phyloP scores from a whole-genome alignment of 1,140 invertebrate species.

The Penaeus vannamei region DNA sequence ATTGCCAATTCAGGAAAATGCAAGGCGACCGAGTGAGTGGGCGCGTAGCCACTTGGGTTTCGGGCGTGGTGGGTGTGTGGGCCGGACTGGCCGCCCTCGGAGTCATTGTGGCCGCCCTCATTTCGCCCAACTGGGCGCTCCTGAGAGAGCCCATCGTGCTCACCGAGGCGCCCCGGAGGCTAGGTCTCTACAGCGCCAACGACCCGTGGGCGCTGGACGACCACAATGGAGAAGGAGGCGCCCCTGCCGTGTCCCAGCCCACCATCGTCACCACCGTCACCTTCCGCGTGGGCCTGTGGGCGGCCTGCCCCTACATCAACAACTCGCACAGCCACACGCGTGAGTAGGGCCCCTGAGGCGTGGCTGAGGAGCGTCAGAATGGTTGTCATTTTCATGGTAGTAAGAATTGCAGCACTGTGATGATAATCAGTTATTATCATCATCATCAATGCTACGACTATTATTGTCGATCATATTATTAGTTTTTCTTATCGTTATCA shows the following conservation, averaged over 20 bases:
- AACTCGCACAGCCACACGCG: slow-evolving; percentile 33
- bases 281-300: slow-evolving; percentile 60
- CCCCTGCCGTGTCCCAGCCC: background rate
- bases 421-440: no score
- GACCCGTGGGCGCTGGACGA: background rate
- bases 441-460: no score
- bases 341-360: background rate
- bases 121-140: slow-evolving; percentile 62
- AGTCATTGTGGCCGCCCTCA: slow-evolving; percentile 53
- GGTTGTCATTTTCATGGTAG: no score
- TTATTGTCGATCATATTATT: no score
- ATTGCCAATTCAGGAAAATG: background rate
- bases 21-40: slow-evolving; percentile 51
- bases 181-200: slow-evolving; percentile 22
- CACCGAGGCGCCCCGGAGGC: slow-evolving; percentile 25
- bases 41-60: slow-evolving; percentile 56
- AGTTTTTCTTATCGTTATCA: no score
- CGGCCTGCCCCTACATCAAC: slow-evolving; percentile 60
- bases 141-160: slow-evolving; percentile 58
- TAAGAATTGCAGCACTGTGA: no score
- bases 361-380: no score
- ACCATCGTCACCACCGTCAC: slow-evolving; percentile 57
- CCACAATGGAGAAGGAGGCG: background rate
- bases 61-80: slow-evolving; percentile 61
- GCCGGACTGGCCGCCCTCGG: slow-evolving; percentile 57